phyloP scores from a whole-genome alignment of 1,140 invertebrate species.

The Drosophila truncata region DNA sequence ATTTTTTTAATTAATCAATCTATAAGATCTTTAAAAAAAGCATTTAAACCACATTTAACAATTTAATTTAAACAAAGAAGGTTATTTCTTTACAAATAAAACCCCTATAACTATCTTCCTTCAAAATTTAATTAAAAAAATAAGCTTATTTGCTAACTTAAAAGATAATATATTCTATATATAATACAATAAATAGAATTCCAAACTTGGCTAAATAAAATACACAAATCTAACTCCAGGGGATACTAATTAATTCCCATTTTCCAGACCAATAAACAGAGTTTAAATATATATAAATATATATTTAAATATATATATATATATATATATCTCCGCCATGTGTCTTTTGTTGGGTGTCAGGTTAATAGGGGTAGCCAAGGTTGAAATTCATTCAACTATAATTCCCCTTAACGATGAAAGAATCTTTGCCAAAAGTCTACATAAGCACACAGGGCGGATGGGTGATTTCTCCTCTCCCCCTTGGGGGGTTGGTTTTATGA shows the following conservation, averaged over 20 bases:
- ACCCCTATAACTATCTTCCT: too few species aligned
- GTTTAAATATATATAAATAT: not conserved
- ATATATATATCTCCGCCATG: not conserved
- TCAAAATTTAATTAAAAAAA: not conserved
- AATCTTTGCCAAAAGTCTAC: constrained; percentile 20
- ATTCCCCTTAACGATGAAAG: constrained; percentile 25
- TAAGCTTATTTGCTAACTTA: not conserved
- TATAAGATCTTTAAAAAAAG: not conserved
- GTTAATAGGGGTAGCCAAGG: constrained; percentile 28
- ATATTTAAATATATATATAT: not conserved
- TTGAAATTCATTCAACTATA: constrained; percentile 30
- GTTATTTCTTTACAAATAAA: not conserved
- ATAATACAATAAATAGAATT: not conserved
- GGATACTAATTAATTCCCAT: not conserved
- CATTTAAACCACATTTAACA: not conserved
- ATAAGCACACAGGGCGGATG: constrained; percentile 18
- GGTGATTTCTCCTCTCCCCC: constrained; percentile 1
- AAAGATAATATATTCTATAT: not conserved
- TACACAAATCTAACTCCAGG: too few species aligned
- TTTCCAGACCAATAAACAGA: not conserved
- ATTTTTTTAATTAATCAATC: not conserved
- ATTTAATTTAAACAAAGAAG: not conserved
- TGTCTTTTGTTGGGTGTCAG: constrained; percentile 2
- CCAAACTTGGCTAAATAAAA: not conserved
- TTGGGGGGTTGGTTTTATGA: constrained; percentile 11